Conservation (phyloP, 2,113 vertebrate species). For the Cyprinodon brontotheroides region DNA sequence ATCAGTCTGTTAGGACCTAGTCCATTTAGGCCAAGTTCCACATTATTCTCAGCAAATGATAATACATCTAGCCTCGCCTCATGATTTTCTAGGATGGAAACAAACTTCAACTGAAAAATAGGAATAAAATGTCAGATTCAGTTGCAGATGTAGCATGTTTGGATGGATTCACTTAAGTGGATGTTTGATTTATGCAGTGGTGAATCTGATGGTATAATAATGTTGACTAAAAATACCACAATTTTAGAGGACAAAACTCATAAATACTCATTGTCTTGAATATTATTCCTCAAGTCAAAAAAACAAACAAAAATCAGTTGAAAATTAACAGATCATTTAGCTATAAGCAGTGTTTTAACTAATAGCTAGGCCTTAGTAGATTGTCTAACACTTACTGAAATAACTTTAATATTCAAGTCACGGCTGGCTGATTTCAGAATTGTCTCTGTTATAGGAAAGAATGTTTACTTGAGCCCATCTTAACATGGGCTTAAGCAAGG, state of each 20-base stretch:
- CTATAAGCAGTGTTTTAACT: too few relatives aligned
- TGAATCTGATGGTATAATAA: background rate
- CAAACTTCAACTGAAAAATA: constrained; percentile 44
- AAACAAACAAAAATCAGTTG: too few relatives aligned
- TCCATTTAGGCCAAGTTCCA: constrained; percentile 40
- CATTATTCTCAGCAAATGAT: constrained; percentile 47
- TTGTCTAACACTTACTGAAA: background rate
- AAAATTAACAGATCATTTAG: too few relatives aligned
- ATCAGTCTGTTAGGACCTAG: constrained; percentile 39
- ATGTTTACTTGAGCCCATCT: too few relatives aligned
- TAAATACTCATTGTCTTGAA: too few relatives aligned
- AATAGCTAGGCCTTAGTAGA: background rate
- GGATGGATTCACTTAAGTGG: constrained; percentile 13
- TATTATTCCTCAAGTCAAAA: too few relatives aligned
- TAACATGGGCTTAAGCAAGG: too few relatives aligned
- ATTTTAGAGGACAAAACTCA: too few relatives aligned
- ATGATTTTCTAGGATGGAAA: constrained; percentile 35
- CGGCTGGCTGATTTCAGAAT: background rate
- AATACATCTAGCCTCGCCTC: constrained; percentile 3
- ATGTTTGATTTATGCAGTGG: constrained; percentile 1
- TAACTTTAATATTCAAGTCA: background rate
- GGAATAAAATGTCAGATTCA: constrained; percentile 36
- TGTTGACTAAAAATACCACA: too few relatives aligned
- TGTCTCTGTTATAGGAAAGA: too few relatives aligned
- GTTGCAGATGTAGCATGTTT: constrained; percentile 32